These are phyloP conservation scores for Morone chrysops DNA, from an alignment of 2,113 vertebrate species.

Conservation along the genomic window DNA sequence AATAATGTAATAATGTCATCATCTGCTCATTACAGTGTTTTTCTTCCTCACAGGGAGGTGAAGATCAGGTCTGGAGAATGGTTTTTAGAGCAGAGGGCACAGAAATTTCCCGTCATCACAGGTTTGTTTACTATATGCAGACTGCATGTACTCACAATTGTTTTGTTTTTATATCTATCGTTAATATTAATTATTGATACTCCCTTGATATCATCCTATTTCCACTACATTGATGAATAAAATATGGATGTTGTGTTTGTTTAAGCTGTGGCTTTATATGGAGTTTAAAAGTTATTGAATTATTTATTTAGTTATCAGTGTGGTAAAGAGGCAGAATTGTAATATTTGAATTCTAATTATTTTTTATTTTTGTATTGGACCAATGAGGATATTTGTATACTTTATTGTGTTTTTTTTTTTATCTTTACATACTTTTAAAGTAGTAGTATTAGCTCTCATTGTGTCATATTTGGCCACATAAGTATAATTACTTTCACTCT, in stretches of 20 bases:
- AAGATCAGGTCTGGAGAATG: slow-evolving; percentile 94
- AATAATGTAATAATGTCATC: background rate
- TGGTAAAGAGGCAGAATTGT: background rate
- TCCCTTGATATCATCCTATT: background rate
- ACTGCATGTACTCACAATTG: background rate
- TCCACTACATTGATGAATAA: background rate
- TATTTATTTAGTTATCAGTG: slow-evolving; percentile 7
- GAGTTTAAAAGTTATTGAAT: slow-evolving; percentile 11
- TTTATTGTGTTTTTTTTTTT: background rate
- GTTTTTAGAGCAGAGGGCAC: slow-evolving; percentile 92
- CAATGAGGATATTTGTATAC: background rate
- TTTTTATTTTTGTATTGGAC: too few species aligned
- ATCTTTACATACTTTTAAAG: background rate
- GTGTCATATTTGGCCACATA: background rate
- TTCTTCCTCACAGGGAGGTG: slow-evolving; percentile 84
- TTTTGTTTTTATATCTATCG: background rate
- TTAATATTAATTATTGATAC: slow-evolving; percentile 19
- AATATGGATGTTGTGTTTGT: slow-evolving; percentile 25
- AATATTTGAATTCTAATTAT: background rate
- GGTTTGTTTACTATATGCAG: slow-evolving; percentile 73
- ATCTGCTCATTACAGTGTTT: background rate
- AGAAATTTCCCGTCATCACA: slow-evolving; percentile 88
- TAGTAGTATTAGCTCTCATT: too few species aligned
- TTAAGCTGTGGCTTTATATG: background rate
- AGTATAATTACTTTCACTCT: background rate